Evolutionary conservation across 2,113 vertebrate species (phyloP), one percentile per base, ranked within the genome.

Genomic region (Melanerpes formicivorus): DNA sequence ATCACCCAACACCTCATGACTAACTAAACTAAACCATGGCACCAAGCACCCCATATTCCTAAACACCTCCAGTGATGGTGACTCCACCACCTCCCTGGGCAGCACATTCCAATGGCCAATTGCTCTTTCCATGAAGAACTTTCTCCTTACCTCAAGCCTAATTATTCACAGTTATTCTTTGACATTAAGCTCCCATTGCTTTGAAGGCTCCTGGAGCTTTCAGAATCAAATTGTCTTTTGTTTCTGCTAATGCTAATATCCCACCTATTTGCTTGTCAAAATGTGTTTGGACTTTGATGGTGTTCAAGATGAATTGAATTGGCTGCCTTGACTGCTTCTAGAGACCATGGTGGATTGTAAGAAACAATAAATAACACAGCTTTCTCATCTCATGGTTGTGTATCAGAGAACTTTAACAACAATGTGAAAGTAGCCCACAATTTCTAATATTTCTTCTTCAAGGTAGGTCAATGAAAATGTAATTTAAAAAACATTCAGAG

Each of bases 381-480:
- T 94, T 93, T 55, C 82, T 90, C 74, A 73, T 46, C 48, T 74
- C 50, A 56, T 5, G 48, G 63, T 56, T 95, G 46, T 26, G 63
- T 62, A 78, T 90, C 12, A 50, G n/a, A 96, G 80, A 90, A 84
- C 81, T 94, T 96, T 22, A 93, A 80, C 92, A 89, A 80, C 16
- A 26, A 30, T 30, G 54, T 93, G 66, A 88, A 96, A 90, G 7
- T 21, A 76, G 17, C 50, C n/a, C 56, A 83, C n/a, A 62, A 44
- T 87, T 95, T 77, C 93, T 94, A 87, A 56, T 80, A 71, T 44
- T 92, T 90, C 84, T 93, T 78, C n/a, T 46, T 75, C 64, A 67
- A 4, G 44, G 46, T 26, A 83, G 37, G 56, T 6, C 55, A 95
- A 32, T 89, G 58, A 76, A 92, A 65, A 79, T 44, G 30, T 34